Base-by-base conservation (phyloP, 2,888 invertebrate genomes). In the Lutraria lutraria region DNA sequence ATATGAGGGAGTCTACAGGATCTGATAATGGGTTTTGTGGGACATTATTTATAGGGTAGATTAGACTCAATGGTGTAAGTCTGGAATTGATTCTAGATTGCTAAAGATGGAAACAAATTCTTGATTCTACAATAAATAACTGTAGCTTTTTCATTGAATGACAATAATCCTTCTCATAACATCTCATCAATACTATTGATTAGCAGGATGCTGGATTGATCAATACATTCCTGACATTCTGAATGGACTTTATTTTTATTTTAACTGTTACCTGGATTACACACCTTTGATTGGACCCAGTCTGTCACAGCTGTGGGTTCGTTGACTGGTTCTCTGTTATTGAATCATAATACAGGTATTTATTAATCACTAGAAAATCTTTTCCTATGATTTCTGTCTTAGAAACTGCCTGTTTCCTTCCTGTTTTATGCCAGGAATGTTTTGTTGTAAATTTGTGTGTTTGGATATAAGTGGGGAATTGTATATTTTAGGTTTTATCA, bases 161-260 rank as follows among this genome's bases (percentile, higher is more conserved):
- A 25, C 25, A 25, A 25, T n/a, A n/a, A n/a, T n/a, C n/a, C n/a
- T 68, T 13, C 63, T 68, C 63, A n/a, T 68, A n/a, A 68, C 25
- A 25, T 3, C 12, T n/a, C 63, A 25, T 25, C 25, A 68, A 68
- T 68, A n/a, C 8, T 68, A 68, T 68, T 68, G 63, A 68, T 68
- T n/a, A 25, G 0, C 25, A 25, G n/a, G 63, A 25, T 68, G 63
- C 25, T 12, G 0, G 34, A 31, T 54, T 21, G 72, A 88, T 88
- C 88, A 88, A 88, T 88, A 88, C 72, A 88, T 88, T 88, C 88
- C 82, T 52, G 21, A 53, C 85, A 88, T 88, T 81, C 31, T 82
- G 19, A 76, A 76, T 76, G 16, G 6, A 15, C 16, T 76, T 34
- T 31, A 16, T 34, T 34, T 29, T 15, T 76, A 34, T 76, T 34